Conservation (phyloP, 2,888 invertebrate species). For the Aproaerema taeniolella region DNA sequence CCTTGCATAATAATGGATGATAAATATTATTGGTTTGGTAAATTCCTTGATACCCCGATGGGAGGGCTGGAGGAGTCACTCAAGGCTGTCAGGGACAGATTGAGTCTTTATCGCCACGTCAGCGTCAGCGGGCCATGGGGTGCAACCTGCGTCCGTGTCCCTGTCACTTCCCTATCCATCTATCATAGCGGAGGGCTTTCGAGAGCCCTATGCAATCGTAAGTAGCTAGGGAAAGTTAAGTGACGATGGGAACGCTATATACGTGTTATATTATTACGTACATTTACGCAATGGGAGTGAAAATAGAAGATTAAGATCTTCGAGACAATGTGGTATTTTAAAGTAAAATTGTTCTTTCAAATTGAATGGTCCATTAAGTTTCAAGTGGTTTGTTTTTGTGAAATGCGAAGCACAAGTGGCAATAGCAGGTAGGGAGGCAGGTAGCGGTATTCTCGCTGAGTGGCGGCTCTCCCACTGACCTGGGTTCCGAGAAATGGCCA, state of each 20-base stretch:
- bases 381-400: slow-evolving; percentile 34
- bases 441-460: slow-evolving; percentile 33
- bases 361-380: slow-evolving; percentile 30
- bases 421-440: slow-evolving; percentile 39
- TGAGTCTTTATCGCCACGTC: slow-evolving; percentile 52
- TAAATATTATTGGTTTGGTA: slow-evolving; percentile 43
- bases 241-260: slow-evolving; percentile 17
- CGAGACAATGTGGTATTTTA: slow-evolving; percentile 29
- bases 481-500: slow-evolving; percentile 42
- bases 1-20: slow-evolving; percentile 40
- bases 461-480: slow-evolving; percentile 39
- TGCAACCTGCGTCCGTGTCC: slow-evolving; percentile 45
- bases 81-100: slow-evolving; percentile 52
- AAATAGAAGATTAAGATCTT: slow-evolving; percentile 10
- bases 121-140: slow-evolving; percentile 41
- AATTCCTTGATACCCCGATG: slow-evolving; percentile 35
- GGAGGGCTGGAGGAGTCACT: slow-evolving; percentile 33
- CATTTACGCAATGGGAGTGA: slow-evolving; percentile 8
- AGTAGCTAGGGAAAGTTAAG: slow-evolving; percentile 23
- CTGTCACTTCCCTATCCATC: slow-evolving; percentile 48
- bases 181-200: slow-evolving; percentile 40
- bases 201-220: slow-evolving; percentile 28
- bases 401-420: slow-evolving; percentile 30
- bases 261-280: slow-evolving; percentile 10
- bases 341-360: slow-evolving; percentile 25